These are phyloP conservation scores for Xylocampa areola DNA, from an alignment of 2,888 invertebrate genomes.

Conservation along the genomic window DNA sequence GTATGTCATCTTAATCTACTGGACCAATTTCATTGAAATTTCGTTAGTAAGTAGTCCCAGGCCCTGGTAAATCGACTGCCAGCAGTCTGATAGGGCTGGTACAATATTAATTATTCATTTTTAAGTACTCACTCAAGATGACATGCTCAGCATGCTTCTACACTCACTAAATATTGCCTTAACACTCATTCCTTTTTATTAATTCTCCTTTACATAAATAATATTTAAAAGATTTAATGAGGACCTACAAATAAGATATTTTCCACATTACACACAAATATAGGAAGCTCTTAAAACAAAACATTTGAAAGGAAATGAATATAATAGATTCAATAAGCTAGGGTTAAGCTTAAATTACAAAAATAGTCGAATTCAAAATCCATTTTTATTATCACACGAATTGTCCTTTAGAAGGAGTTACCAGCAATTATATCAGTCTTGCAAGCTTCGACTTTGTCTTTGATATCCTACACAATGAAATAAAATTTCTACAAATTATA, in stretches of 20 bases:
- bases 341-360: slow-evolving; percentile 70
- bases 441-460: slow-evolving; percentile 80
- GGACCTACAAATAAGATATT: slow-evolving; percentile 6
- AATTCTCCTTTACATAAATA: neutral
- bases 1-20: slow-evolving; percentile 53
- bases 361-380: slow-evolving; percentile 80
- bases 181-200: slow-evolving; percentile 49
- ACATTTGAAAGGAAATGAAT: slow-evolving; percentile 20
- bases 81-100: slow-evolving; percentile 43
- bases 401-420: slow-evolving; percentile 82
- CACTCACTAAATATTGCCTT: slow-evolving; percentile 59
- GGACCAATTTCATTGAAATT: slow-evolving; percentile 40
- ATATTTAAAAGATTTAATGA: slow-evolving; percentile 11
- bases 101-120: slow-evolving; percentile 16
- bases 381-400: slow-evolving; percentile 76
- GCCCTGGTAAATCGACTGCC: slow-evolving; percentile 44
- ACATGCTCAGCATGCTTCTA: slow-evolving; percentile 65
- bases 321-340: slow-evolving; percentile 56
- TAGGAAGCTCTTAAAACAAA: slow-evolving; percentile 32
- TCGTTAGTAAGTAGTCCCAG: slow-evolving; percentile 8
- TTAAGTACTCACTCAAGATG: slow-evolving; percentile 37
- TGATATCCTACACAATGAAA: slow-evolving; percentile 61
- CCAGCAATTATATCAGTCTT: slow-evolving; percentile 82
- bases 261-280: slow-evolving; percentile 12
- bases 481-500: slow-evolving; percentile 24